These are phyloP conservation scores for Trichonephila clavata DNA, from an alignment of 1,140 invertebrate genomes.

Conservation along the genomic window DNA sequence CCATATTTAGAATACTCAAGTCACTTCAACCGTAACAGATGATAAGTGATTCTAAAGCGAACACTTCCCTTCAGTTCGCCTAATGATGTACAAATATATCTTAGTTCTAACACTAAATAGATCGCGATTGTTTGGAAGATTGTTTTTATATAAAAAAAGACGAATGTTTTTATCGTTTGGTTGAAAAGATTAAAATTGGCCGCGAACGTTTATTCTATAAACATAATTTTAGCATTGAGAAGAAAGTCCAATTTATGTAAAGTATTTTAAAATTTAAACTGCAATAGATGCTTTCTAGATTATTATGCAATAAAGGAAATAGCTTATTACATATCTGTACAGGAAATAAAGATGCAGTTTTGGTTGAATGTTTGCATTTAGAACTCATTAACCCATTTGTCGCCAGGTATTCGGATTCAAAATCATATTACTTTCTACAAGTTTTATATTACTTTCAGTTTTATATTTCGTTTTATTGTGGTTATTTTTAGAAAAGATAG, in stretches of 20 bases:
- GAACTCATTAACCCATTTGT: background rate
- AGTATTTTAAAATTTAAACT: background rate
- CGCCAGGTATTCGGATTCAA: background rate
- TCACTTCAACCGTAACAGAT: background rate
- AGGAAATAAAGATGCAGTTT: background rate
- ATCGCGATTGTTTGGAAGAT: no score
- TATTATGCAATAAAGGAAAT: background rate
- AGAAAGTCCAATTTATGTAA: no score
- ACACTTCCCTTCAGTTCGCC: background rate
- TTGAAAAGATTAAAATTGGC: no score
- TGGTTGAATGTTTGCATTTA: background rate
- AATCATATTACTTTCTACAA: background rate
- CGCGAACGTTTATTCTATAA: no score
- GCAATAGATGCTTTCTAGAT: background rate
- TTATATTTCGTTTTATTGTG: background rate
- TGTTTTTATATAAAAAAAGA: no score
- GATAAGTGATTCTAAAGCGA: constrained; percentile 13
- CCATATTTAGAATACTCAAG: background rate
- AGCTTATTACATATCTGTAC: background rate
- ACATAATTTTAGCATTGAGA: no score
- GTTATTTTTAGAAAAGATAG: background rate
- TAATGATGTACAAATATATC: background rate
- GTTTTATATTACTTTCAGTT: background rate
- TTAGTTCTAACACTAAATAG: no score
- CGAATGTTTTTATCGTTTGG: no score